These are phyloP conservation scores for Pluvianellus socialis DNA, from an alignment of 2,113 vertebrate species.

Conservation along the genomic window DNA sequence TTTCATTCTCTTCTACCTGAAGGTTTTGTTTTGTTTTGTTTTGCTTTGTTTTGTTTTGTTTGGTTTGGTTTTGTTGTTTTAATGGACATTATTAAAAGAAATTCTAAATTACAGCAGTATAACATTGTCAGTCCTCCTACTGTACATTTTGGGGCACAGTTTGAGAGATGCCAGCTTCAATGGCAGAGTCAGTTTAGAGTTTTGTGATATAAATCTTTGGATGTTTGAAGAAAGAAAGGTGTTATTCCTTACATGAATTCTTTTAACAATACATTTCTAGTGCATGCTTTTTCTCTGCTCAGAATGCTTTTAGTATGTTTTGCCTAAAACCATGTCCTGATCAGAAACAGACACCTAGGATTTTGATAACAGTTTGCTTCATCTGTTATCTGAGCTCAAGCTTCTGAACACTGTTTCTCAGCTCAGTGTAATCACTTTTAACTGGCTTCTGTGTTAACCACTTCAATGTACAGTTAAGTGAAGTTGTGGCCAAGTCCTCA, in stretches of 20 bases:
- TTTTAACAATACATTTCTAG: neutral
- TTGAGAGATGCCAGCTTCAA: neutral
- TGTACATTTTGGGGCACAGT: neutral
- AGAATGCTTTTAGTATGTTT: neutral
- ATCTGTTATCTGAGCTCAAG: neutral
- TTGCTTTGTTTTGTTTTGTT: neutral
- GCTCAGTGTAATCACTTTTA: neutral
- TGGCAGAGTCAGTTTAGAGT: neutral
- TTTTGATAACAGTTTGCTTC: neutral
- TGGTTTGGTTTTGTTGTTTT: neutral
- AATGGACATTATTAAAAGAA: neutral
- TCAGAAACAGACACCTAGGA: neutral
- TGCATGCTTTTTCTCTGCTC: neutral
- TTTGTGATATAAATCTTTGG: neutral
- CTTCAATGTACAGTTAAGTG: neutral
- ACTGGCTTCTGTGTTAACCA: neutral
- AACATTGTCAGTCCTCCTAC: neutral
- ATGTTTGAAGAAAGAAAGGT: neutral
- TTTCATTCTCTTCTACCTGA: neutral
- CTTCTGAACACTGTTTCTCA: neutral
- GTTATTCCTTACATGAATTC: neutral
- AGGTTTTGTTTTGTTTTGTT: neutral
- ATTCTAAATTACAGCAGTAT: neutral
- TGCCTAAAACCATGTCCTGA: neutral
- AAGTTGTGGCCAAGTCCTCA: neutral